Evolutionary conservation across 2,888 invertebrate genomes (phyloP), one percentile per base, ranked within the genome.

Genomic region (Trissolcus brochymenae): DNA sequence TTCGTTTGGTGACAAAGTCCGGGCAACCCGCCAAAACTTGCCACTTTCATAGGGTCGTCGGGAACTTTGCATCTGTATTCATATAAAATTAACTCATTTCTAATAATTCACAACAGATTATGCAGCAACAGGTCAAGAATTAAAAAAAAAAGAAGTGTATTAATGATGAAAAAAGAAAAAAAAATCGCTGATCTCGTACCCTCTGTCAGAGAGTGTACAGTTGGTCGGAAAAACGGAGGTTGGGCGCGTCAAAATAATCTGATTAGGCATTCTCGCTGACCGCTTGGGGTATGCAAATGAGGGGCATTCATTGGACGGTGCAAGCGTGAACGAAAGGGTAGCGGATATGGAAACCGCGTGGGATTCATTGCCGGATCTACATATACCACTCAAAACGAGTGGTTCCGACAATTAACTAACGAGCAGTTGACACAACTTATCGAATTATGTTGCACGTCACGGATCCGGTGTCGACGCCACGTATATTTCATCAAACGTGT

Each of bases 361-460:
- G 60, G 67, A 68, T 72, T 72, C 68, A 72, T 73, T 78, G 75
- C 76, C 71, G 79, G 79, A 81, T 75, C 81, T 82, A 82, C 82
- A 81, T 82, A 19, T 46, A 80, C 64, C 76, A 62, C 71, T 73
- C 71, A 65, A 74, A 78, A 80, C 78, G 80, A 80, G 76, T 78
- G 65, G 73, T 67, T 71, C 79, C 82, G 84, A 85, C 86, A 88
- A 88, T 88, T 87, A 88, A 87, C 88, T 88, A 88, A 88, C 88
- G 88, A 88, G 86, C 86, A 85, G 87, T 88, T 88, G 86, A 87
- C 88, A 88, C 86, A 87, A 87, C 87, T 88, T 87, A 87, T 88
- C 86, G 84, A 87, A 86, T 87, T 84, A 84, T 86, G 84, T 85
- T 83, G 82, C 84, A 81, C 84, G 82, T 82, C 83, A 83, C 80